Percentiles rank a stretch among this genome's conserved stretches.
Conservation (phyloP, 2,888 invertebrate species). For the Cosmia trapezina region DNA sequence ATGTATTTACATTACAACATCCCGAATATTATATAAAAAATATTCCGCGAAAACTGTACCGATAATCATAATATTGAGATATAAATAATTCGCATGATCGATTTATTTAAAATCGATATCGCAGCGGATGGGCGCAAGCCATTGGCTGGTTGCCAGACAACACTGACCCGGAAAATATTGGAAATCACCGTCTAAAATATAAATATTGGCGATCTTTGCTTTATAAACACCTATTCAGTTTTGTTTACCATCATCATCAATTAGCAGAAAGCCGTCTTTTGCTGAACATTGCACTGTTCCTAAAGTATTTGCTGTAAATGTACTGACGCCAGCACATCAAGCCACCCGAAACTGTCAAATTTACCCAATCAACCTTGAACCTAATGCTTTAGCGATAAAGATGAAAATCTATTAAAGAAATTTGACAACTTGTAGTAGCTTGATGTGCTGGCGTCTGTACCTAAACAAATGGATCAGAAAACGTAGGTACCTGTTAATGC, state of each 20-base stretch:
- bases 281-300: background rate
- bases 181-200: constrained; percentile 43
- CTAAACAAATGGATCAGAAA: background rate
- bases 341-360: no score
- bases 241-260: background rate
- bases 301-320: background rate
- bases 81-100: constrained; percentile 61
- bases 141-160: constrained; percentile 50
- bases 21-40: constrained; percentile 33
- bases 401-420: no score
- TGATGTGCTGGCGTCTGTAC: no score
- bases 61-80: constrained; percentile 50
- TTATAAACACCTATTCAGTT: background rate
- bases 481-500: background rate
- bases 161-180: constrained; percentile 39
- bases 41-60: constrained; percentile 34
- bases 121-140: constrained; percentile 32
- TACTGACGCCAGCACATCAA: no score
- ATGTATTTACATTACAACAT: constrained; percentile 31
- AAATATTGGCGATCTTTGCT: constrained; percentile 12
- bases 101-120: constrained; percentile 63
- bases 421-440: no score
- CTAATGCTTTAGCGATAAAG: no score
- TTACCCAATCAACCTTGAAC: no score
- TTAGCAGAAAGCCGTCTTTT: no score